These are phyloP conservation scores for Danio rerio DNA, from an alignment of 2,113 vertebrate species.

Conservation along the genomic window GRCz12tu NC_133199.1:40711501-40712000, in stretches of 20 bases:
- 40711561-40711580: too few relatives aligned
- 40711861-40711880: constrained; percentile 7
- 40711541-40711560: too few relatives aligned
- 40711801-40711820: constrained; percentile 32
- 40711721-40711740: constrained; percentile 8
- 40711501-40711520: too few relatives aligned
- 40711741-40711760: not conserved
- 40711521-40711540: too few relatives aligned
- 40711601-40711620: not conserved
- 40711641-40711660: not conserved
- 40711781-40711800: constrained; percentile 8
- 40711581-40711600: too few relatives aligned
- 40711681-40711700: not conserved
- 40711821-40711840: constrained; percentile 38
- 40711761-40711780: not conserved
- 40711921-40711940: constrained; percentile 23
- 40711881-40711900: constrained; percentile 20
- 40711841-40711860: constrained; percentile 27
- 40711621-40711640: not conserved
- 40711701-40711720: not conserved
- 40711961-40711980: constrained; percentile 75
- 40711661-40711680: not conserved
- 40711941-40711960: constrained; percentile 69
- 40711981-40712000: constrained; percentile 67
- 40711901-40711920: constrained; percentile 10